Conservation (phyloP, 2,888 invertebrate species). For the Hemistola chrysoprasaria region DNA sequence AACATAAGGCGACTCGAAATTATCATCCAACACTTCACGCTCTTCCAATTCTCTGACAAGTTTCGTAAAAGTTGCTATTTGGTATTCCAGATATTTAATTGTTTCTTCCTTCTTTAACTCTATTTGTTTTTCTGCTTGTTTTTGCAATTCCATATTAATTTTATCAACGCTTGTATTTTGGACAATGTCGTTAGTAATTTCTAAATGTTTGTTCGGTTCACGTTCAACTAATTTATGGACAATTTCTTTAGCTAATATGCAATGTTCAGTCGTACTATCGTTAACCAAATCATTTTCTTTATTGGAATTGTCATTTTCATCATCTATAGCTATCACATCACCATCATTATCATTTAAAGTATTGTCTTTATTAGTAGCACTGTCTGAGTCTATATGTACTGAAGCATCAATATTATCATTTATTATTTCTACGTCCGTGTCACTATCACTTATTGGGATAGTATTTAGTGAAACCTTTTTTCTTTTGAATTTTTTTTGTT, state of each 20-base stretch:
- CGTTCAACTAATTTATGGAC: too few relatives aligned
- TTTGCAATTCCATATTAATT: too few relatives aligned
- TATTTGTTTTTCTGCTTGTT: neutral
- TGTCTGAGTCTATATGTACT: neutral
- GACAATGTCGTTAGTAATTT: too few relatives aligned
- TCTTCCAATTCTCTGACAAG: constrained; percentile 9
- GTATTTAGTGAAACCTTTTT: constrained; percentile 12
- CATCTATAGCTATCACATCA: constrained; percentile 21
- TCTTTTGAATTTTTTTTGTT: constrained; percentile 17
- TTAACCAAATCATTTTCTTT: constrained; percentile 7
- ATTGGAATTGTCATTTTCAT: neutral
- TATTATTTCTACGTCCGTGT: neutral
- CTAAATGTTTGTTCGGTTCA: too few relatives aligned
- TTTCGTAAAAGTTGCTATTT: constrained; percentile 1
- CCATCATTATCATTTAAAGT: constrained; percentile 21
- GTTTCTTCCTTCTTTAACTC: neutral
- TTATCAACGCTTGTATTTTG: neutral
- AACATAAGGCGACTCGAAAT: constrained; percentile 10
- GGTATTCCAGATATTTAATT: neutral
- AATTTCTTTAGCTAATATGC: too few relatives aligned
- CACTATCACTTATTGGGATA: too few relatives aligned
- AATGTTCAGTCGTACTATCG: too few relatives aligned
- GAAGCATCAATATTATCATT: neutral
- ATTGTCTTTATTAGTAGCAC: neutral
- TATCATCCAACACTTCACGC: constrained; percentile 12